Percentiles rank a stretch among this genome's conserved stretches.
Conservation (phyloP, 2,888 invertebrate genomes). For the Mimumesa dahlbomi region DNA sequence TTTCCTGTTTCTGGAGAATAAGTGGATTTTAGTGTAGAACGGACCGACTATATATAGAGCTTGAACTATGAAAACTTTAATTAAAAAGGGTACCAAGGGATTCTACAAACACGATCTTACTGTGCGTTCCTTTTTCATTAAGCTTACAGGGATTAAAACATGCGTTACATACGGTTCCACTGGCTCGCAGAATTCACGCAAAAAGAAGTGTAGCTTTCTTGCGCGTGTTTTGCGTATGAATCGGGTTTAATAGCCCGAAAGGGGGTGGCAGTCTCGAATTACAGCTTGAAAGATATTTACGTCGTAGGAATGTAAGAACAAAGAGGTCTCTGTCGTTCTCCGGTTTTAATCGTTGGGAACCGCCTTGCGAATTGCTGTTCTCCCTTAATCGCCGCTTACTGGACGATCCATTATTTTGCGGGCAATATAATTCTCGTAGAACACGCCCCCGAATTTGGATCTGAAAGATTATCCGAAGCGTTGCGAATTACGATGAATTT, state of each 20-base stretch:
- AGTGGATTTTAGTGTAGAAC: too few species aligned
- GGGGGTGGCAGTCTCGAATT: constrained; percentile 26
- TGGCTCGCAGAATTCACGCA: constrained; percentile 17
- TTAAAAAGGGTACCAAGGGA: neutral
- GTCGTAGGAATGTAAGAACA: constrained; percentile 35
- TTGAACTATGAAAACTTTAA: neutral
- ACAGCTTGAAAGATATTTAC: constrained; percentile 29
- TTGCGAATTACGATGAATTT: too few species aligned
- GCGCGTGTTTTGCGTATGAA: constrained; percentile 11
- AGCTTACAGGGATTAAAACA: constrained; percentile 15
- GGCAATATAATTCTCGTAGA: constrained; percentile 49
- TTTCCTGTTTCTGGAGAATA: too few species aligned
- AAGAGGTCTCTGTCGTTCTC: constrained; percentile 31
- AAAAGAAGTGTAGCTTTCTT: constrained; percentile 10
- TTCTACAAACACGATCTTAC: neutral
- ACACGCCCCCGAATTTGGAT: constrained; percentile 21
- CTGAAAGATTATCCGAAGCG: too few species aligned
- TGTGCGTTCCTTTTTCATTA: constrained; percentile 5
- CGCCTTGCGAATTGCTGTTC: constrained; percentile 11
- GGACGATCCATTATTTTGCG: constrained; percentile 47
- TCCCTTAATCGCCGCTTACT: constrained; percentile 47
- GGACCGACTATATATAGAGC: neutral
- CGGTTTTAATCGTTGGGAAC: constrained; percentile 20
- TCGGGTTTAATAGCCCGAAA: constrained; percentile 23
- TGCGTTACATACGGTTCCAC: constrained; percentile 18